Evolutionary conservation across 2,888 invertebrate genomes (phyloP), one percentile per base, ranked within the genome.

Genomic region (Ormyrus pomaceus): DNA sequence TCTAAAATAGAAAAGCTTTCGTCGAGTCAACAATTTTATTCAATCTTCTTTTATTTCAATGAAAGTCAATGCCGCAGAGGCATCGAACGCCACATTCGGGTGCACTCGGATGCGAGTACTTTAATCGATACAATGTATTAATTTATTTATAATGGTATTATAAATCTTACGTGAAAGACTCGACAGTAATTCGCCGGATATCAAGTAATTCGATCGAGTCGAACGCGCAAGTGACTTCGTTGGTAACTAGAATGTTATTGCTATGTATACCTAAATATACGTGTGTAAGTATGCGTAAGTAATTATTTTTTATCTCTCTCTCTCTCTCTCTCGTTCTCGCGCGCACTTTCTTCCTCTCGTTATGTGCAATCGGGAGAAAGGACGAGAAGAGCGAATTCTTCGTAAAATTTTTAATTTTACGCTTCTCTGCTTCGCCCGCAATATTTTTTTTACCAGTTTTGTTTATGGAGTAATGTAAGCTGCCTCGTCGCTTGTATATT

Each of bases 181-280:
- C 76, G 66, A 79, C 58, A 51, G 55, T 45, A 34, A 13, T 58
- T 78, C 72, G 53, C 65, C 66, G 55, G 56, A 56, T 70, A 34
- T 34, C 34, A 62, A 64, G 65, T 64, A 73, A 78, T 83, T 79
- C 83, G 81, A 65, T 83, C 74, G 77, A 81, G 83, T 83, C 82
- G 75, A 83, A 82, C 81, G 71, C 80, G 78, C 71, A 80, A 76
- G 83, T 82, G 80, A 79, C 69, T 86, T 86, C 85, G 84, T 85
- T 86, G 86, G 84, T 85, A 85, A 85, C 84, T 85, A 86, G 77
- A 82, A 80, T 82, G 75, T 82, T 34, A 80, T 80, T 82, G 77
- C 82, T 82, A 73, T 79, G 70, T 70, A 61, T 77, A 80, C 75
- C 82, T 83, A 84, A 84, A 83, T 85, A 84, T 83, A 84, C 65